These are phyloP conservation scores for Bombus cullumanus DNA, from an alignment of 1,140 invertebrate genomes.

Conservation along the genomic window DNA sequence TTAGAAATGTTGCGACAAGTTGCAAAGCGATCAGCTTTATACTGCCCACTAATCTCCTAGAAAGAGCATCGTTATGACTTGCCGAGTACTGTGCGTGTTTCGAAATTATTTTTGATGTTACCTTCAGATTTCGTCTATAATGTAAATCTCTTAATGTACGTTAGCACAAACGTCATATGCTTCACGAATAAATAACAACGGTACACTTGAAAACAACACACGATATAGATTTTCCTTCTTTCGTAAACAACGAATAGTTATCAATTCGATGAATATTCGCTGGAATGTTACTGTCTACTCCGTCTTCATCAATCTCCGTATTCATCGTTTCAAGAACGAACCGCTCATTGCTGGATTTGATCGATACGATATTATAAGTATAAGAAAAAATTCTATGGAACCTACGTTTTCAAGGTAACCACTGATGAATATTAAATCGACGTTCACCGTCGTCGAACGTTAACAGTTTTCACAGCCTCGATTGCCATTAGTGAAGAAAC, in stretches of 20 bases:
- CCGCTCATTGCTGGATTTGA: slow-evolving; percentile 14
- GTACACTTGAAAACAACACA: neutral
- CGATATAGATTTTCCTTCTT: neutral
- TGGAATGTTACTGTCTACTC: slow-evolving; percentile 34
- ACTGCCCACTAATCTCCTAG: neutral
- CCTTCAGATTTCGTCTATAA: neutral
- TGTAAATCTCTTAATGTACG: neutral
- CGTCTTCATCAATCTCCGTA: slow-evolving; percentile 43
- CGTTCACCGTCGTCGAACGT: neutral
- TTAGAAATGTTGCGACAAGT: slow-evolving; percentile 7
- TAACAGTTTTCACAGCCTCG: neutral
- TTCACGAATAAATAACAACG: too few species aligned
- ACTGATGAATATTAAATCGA: neutral
- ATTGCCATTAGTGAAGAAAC: neutral
- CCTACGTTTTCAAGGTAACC: too few species aligned
- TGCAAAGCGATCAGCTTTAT: slow-evolving; percentile 18
- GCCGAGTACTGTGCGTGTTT: neutral
- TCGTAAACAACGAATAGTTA: neutral
- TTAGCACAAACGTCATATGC: neutral
- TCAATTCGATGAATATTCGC: neutral
- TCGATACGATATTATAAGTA: neutral
- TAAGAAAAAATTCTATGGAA: neutral
- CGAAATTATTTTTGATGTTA: neutral
- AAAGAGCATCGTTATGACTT: neutral
- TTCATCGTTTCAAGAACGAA: neutral